Evolutionary conservation across 2,113 vertebrate species (phyloP).

Genomic region (Rhombomys opimus): DNA sequence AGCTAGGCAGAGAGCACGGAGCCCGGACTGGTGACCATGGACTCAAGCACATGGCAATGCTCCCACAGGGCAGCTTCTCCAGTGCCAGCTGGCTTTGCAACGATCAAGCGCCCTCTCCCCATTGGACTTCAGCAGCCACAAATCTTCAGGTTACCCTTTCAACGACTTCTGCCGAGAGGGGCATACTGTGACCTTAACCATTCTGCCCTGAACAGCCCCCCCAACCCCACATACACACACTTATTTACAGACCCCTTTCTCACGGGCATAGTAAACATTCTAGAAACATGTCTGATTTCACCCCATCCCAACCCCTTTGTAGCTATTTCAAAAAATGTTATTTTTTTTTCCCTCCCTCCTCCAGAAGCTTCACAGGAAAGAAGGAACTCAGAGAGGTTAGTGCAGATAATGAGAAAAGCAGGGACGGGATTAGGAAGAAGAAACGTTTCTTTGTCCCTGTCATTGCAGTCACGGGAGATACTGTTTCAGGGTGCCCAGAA

Average conservation of each 20-base stretch:
- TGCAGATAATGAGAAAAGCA: conserved; percentile 50
- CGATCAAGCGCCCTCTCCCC: not conserved
- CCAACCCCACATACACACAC: not conserved
- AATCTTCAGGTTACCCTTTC: not conserved
- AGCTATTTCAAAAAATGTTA: conserved; percentile 55
- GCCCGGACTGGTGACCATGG: fast-evolving
- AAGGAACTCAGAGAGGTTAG: conserved; percentile 20
- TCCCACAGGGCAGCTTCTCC: not conserved
- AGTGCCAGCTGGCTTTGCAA: not conserved
- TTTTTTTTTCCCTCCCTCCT: conserved; percentile 27
- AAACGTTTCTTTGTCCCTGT: conserved; percentile 11
- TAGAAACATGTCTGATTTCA: not conserved
- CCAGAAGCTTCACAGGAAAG: conserved; percentile 29
- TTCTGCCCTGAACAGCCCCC: not conserved
- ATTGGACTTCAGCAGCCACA: not conserved
- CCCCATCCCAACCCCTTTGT: not conserved
- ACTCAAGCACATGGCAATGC: not conserved
- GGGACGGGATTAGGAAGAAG: conserved; percentile 39
- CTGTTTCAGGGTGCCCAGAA: not conserved
- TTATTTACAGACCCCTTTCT: not conserved
- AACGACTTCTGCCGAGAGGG: not conserved
- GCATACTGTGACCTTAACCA: not conserved
- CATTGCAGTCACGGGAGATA: conserved; percentile 4
- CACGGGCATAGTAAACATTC: not conserved
- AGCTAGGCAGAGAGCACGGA: not conserved